Conservation (phyloP, 92 coral and sea anemone species). For the Parazoanthus atlanticus region DNA sequence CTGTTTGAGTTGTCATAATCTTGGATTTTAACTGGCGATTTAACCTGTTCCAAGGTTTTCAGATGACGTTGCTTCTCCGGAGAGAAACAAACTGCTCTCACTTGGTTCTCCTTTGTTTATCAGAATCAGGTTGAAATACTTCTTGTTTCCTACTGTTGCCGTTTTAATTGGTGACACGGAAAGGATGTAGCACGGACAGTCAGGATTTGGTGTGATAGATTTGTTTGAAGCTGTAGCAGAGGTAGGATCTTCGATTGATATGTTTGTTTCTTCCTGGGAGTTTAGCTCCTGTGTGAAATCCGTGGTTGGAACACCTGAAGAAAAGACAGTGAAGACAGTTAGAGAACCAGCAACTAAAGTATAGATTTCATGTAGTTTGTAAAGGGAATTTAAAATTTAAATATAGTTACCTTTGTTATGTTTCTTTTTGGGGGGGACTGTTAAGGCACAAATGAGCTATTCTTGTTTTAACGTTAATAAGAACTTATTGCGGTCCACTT, state of each 20-base stretch:
- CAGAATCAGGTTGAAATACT: constrained; percentile 15
- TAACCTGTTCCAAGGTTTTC: constrained; percentile 17
- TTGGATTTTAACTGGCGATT: constrained; percentile 2
- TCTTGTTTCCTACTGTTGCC: constrained; percentile 16
- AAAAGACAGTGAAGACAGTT: constrained; percentile 4
- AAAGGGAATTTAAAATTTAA: not conserved
- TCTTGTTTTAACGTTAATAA: too few species aligned
- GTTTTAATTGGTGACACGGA: constrained; percentile 20
- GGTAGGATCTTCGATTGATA: not conserved
- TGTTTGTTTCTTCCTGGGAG: not conserved
- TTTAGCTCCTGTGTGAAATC: not conserved
- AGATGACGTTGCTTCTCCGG: constrained; percentile 7
- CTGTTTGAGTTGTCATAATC: constrained; percentile 12
- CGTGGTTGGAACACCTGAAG: constrained; percentile 19
- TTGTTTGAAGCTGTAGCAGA: not conserved
- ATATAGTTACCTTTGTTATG: not conserved
- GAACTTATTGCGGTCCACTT: too few species aligned
- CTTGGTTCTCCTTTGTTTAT: constrained; percentile 13
- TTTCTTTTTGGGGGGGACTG: not conserved
- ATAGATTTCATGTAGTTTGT: constrained; percentile 10
- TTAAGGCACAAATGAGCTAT: too few species aligned
- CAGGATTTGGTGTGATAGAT: not conserved
- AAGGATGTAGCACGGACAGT: constrained; percentile 6
- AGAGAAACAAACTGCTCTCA: constrained; percentile 20
- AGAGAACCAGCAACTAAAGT: not conserved